Evolutionary conservation across 2,888 invertebrate genomes (phyloP), one percentile per base, ranked within the genome.

Genomic region (Allolobophora icterica): DNA sequence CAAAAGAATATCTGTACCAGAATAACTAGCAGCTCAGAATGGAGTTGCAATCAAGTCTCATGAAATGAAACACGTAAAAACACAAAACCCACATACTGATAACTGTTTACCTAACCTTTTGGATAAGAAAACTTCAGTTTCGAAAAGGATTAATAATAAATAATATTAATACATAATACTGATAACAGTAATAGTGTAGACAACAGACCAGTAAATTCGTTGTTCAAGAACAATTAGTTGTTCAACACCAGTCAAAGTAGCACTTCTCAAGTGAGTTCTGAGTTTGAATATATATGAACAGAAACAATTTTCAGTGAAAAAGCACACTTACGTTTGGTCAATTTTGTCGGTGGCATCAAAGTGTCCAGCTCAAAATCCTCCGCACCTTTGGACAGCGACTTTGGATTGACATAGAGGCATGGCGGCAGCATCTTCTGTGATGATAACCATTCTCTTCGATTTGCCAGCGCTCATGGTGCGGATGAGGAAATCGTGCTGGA

Each of bases 401-500:
- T 94, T 13, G 95, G 95, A 89, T 95, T 93, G 15, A 95, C 95
- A 92, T 95, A 95, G 93, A 95, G 95, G 93, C 33, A 93, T 92
- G 91, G 94, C 93, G 6, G 95, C 95, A 91, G 93, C 93, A 52
- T 94, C 94, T 92, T 95, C 94, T 6, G 94, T 93, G n/a, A 95
- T 93, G 83, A 95, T 94, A 89, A 95, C 93, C 0, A 94, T 94
- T 92, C 94, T 94, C 93, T 95, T 95, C 19, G 95, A 95, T 92
- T 94, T 95, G 91, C 94, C 94, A n/a, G 95, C 95, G 90, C 94
- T 94, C 52, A 95, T 95, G 93, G 95, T 95, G 33, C 95, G 94
- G 38, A 95, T 94, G 19, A 95, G 94, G 91, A 95, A 95, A 92
- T 95, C 95, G n/a, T 95, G 93, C 93, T 95, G 95, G 93, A 95